A percentile compares a stretch with the other conserved stretches of the same genome.
Conservation (phyloP, 1,140 invertebrate genomes). For the Glossosoma conforme region DNA sequence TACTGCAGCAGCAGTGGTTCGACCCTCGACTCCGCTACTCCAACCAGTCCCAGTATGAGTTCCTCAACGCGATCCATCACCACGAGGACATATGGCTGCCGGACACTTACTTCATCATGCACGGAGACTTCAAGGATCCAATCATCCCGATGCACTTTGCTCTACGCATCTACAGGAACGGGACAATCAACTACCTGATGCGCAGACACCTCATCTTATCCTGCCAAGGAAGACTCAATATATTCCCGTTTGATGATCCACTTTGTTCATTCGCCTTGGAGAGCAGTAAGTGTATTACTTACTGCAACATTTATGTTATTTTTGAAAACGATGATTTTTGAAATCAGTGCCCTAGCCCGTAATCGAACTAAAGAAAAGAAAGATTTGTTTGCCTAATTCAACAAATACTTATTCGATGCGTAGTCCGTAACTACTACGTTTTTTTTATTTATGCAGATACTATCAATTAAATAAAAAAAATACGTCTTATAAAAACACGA, state of each 20-base stretch:
- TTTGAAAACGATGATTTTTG: too few relatives aligned
- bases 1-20: slow-evolving; percentile 86
- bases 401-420: too few relatives aligned
- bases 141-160: slow-evolving; percentile 88
- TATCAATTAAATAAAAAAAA: too few relatives aligned
- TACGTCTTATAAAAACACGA: too few relatives aligned
- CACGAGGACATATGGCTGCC: slow-evolving; percentile 86
- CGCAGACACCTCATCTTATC: slow-evolving; percentile 85
- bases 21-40: slow-evolving; percentile 81
- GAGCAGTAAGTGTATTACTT: slow-evolving; percentile 75
- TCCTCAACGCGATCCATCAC: slow-evolving; percentile 86
- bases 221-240: slow-evolving; percentile 87
- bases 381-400: too few relatives aligned
- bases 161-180: slow-evolving; percentile 83
- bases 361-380: too few relatives aligned
- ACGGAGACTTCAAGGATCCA: slow-evolving; percentile 89
- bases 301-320: too few relatives aligned
- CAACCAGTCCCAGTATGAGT: slow-evolving; percentile 78
- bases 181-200: slow-evolving; percentile 89
- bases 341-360: too few relatives aligned
- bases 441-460: too few relatives aligned
- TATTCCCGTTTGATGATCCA: slow-evolving; percentile 93
- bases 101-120: slow-evolving; percentile 93
- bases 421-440: too few relatives aligned
- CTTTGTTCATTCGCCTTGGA: slow-evolving; percentile 91